Conservation (phyloP, 1,140 invertebrate genomes). For the Procambarus virginalis region DNA sequence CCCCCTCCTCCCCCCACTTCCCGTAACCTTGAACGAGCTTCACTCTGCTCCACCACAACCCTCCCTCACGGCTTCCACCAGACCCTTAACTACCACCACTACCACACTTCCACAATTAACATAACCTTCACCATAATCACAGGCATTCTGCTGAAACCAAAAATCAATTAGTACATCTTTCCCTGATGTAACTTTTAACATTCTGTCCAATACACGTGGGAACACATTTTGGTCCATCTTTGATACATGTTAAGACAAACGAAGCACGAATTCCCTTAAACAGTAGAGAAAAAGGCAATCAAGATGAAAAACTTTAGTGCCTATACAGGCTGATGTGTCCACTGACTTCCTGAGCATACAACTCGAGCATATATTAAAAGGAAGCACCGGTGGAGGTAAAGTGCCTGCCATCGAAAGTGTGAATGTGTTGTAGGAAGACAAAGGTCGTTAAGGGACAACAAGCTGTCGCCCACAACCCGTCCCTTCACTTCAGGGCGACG, state of each 20-base stretch:
- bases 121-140: too few species aligned
- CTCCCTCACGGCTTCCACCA: not conserved
- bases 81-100: not conserved
- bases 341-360: too few species aligned
- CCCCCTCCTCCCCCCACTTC: conserved; percentile 5
- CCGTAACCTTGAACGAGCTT: conserved; percentile 43
- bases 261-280: too few species aligned
- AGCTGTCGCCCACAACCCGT: not conserved
- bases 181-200: too few species aligned
- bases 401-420: not conserved
- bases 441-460: not conserved
- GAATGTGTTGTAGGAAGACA: not conserved
- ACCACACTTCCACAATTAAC: not conserved
- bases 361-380: not conserved
- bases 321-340: too few species aligned
- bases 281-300: too few species aligned
- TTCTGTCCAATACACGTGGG: too few species aligned
- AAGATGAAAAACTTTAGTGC: too few species aligned
- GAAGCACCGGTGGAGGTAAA: not conserved
- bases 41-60: conserved; percentile 4
- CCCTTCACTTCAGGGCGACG: not conserved
- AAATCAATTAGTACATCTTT: too few species aligned
- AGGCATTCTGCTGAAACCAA: too few species aligned
- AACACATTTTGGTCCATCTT: too few species aligned
- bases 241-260: too few species aligned